phyloP scores from a whole-genome alignment of 2,797 vertebrate species.

The Hypotaenidia okinawae region DNA sequence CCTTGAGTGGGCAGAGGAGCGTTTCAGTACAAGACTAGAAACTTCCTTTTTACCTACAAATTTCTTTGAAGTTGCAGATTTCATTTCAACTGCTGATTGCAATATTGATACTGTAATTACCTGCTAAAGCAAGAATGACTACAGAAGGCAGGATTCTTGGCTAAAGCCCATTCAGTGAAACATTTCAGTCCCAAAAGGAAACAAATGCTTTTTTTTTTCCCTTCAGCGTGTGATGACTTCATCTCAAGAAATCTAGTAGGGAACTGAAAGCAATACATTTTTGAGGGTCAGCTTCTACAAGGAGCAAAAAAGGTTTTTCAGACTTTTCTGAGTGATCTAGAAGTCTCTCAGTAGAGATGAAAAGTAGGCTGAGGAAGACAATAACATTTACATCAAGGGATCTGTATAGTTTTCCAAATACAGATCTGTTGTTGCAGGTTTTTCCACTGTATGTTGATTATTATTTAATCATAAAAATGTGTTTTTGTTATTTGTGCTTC shows the following conservation, averaged over 20 bases:
- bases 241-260: background rate
- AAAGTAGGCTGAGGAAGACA: background rate
- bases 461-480: background rate
- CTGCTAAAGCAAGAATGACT: background rate
- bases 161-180: background rate
- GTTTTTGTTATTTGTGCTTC: background rate
- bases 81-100: constrained; percentile 21
- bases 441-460: background rate
- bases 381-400: background rate
- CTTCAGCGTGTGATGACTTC: background rate
- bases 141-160: background rate
- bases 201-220: background rate
- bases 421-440: background rate
- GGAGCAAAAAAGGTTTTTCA: background rate
- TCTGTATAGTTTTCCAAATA: background rate
- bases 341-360: background rate
- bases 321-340: background rate
- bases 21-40: constrained; percentile 10
- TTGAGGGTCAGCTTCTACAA: background rate
- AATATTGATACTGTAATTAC: constrained; percentile 12
- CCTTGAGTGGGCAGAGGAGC: background rate
- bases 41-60: constrained; percentile 18
- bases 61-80: constrained; percentile 36
- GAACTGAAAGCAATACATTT: background rate
- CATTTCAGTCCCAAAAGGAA: background rate